A percentile compares a stretch with the other conserved stretches of the same genome.
These are phyloP conservation scores for Elephas maximus DNA, from an alignment of 2,113 vertebrate genomes.

Conservation along the genomic window DNA sequence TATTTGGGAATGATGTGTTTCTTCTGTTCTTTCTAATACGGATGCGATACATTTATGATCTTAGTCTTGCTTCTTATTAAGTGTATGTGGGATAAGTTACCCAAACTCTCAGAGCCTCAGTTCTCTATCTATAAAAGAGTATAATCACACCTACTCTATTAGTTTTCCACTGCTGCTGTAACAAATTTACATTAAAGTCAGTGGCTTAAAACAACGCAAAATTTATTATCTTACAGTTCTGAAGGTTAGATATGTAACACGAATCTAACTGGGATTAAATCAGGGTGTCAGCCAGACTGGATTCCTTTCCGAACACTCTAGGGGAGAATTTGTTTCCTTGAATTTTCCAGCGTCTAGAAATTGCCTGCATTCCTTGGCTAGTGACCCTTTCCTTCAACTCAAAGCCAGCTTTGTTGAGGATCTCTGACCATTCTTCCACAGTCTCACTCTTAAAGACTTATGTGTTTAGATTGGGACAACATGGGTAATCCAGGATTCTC, in stretches of 20 bases:
- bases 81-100: neutral
- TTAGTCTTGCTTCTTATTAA: neutral
- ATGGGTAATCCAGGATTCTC: neutral
- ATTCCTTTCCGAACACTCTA: too few relatives aligned
- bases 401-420: fast-evolving
- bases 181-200: neutral
- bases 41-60: neutral
- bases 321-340: neutral
- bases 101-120: neutral
- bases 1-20: neutral
- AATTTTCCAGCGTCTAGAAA: neutral
- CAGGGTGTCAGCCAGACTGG: neutral
- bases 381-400: neutral
- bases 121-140: neutral
- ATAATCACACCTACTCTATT: neutral
- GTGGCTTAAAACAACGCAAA: neutral
- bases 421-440: neutral
- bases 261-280: neutral
- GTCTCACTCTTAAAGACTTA: fast-evolving
- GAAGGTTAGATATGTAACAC: neutral
- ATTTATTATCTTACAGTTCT: neutral
- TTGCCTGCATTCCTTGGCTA: fast-evolving
- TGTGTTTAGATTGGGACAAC: neutral
- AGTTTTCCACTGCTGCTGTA: neutral
- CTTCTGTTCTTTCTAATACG: neutral